Conservation (phyloP, 37 sponge, comb jelly and placozoan genomes). For the Halisarca cf. caerulea region DNA sequence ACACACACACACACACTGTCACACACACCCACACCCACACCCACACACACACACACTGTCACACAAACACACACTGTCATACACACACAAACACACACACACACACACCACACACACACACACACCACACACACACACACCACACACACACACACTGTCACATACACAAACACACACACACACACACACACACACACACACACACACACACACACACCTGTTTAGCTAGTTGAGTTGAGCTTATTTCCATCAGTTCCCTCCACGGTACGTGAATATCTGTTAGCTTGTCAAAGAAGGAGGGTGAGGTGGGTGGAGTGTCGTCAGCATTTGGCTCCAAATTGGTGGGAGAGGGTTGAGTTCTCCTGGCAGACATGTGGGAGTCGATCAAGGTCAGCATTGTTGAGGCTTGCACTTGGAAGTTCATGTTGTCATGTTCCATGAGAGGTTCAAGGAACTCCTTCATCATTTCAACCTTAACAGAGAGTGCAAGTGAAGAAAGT, state of each 20-base stretch:
- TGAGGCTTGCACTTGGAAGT: constrained; percentile 58
- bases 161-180: too few relatives aligned
- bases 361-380: constrained; percentile 21
- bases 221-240: background rate
- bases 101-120: too few relatives aligned
- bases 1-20: too few relatives aligned
- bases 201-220: constrained; percentile 1
- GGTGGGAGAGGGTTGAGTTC: background rate
- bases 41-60: too few relatives aligned
- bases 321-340: background rate
- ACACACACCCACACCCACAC: too few relatives aligned
- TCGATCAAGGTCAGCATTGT: constrained; percentile 32
- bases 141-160: too few relatives aligned
- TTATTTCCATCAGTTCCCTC: background rate
- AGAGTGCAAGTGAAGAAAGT: background rate
- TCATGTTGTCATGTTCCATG: constrained; percentile 51
- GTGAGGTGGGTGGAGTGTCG: background rate
- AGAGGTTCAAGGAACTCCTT: constrained; percentile 44
- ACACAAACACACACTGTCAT: too few relatives aligned
- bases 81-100: too few relatives aligned
- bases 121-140: too few relatives aligned
- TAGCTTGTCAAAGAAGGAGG: background rate
- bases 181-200: background rate
- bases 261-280: background rate
- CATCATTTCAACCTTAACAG: constrained; percentile 43